These are phyloP conservation scores for Homarus gammarus DNA, from an alignment of 2,888 invertebrate genomes.

Conservation along the genomic window DNA sequence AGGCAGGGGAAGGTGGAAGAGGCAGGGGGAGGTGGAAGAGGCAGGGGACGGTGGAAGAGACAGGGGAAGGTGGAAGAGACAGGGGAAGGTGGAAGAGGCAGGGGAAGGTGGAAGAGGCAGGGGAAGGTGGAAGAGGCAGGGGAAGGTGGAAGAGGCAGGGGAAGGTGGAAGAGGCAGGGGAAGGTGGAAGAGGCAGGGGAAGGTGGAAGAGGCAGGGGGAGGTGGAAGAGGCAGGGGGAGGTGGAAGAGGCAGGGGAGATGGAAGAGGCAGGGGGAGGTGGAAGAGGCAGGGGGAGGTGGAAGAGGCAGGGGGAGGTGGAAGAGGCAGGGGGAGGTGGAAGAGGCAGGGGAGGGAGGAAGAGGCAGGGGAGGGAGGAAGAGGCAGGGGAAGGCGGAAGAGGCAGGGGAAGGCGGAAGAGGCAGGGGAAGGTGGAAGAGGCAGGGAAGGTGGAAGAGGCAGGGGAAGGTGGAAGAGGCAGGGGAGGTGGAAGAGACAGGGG, in stretches of 20 bases:
- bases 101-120: not conserved
- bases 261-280: too few species aligned
- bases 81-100: not conserved
- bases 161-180: not conserved
- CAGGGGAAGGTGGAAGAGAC: constrained; percentile 18
- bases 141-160: not conserved
- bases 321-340: not conserved
- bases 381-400: not conserved
- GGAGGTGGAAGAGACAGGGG: not conserved
- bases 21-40: not conserved
- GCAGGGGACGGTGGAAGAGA: not conserved
- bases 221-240: too few species aligned
- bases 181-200: too few species aligned
- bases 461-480: not conserved
- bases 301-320: too few species aligned
- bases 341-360: not conserved
- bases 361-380: constrained; percentile 5
- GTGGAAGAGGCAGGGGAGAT: not conserved
- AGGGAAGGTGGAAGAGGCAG: not conserved
- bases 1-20: not conserved
- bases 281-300: not conserved
- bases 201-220: not conserved
- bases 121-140: not conserved
- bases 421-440: not conserved
- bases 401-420: not conserved